These are phyloP conservation scores for Drosophila demipolita DNA, from an alignment of 2,888 invertebrate species.

Conservation along the genomic window DNA sequence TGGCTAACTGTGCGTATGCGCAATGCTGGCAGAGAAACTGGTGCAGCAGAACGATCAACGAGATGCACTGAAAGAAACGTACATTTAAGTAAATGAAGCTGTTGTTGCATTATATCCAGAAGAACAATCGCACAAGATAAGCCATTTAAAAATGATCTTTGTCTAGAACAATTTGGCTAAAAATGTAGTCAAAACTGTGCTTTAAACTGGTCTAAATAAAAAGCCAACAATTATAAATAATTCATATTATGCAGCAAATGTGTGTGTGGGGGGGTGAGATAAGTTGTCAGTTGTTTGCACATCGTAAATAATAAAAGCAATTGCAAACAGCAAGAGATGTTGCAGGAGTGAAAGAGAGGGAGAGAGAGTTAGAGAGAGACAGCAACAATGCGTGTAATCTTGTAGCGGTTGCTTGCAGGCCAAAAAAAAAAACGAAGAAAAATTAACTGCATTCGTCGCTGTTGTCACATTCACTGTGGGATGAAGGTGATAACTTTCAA, in stretches of 20 bases:
- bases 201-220: neutral
- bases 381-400: constrained; percentile 53
- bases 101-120: neutral
- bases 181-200: neutral
- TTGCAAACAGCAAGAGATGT: constrained; percentile 22
- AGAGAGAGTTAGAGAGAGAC: neutral
- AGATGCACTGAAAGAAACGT: constrained; percentile 11
- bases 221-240: constrained; percentile 1
- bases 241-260: neutral
- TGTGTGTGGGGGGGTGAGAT: neutral
- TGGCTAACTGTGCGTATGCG: constrained; percentile 62
- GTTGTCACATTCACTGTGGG: constrained; percentile 48
- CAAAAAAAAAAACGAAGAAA: constrained; percentile 27
- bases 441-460: constrained; percentile 41
- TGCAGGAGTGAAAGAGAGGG: neutral
- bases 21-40: constrained; percentile 35
- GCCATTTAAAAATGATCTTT: neutral
- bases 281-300: constrained; percentile 29
- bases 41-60: constrained; percentile 14
- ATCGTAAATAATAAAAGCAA: constrained; percentile 49
- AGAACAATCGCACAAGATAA: neutral
- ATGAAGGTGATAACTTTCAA: constrained; percentile 79
- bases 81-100: neutral
- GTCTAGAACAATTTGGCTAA: neutral
- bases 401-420: constrained; percentile 43